Evolutionary conservation across 2,797 vertebrate species (phyloP), one percentile per base, ranked within the genome.

Genomic region (Dallia pectoralis): DNA sequence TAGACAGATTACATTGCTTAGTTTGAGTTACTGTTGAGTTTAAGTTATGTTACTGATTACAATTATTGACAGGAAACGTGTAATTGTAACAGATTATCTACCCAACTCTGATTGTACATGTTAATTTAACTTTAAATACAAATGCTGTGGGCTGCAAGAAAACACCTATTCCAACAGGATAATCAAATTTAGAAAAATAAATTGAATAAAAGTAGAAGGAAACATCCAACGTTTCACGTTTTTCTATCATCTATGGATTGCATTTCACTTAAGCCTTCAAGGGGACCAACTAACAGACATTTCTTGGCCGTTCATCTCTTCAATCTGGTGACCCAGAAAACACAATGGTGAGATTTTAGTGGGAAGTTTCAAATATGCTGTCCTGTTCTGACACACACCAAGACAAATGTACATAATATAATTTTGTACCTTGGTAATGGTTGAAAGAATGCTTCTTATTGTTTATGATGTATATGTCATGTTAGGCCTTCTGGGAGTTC

Each of bases 381-480:
- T 71, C 74, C 40, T 74, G 56, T 69, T 59, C 71, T 79, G 74
- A 80, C 78, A 79, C 74, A 80, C 70, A 71, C 62, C 73, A 59
- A 70, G 65, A 80, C 63, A 59, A 79, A 80, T 74, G 70, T 67
- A 67, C 36, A 15, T 81, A 79, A 84, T 72, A 80, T 77, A 76
- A 74, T 69, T 56, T 47, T 79, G 81, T 79, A 19, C 74, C 65
- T 73, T 87, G 59, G 82, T 82, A n/a, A n/a, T n/a, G n/a, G n/a
- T n/a, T n/a, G n/a, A n/a, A n/a, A n/a, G n/a, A n/a, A 85, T 87
- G 75, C 40, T 63, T 33, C 29, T 81, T 77, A 79, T 86, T 81
- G 72, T 75, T 75, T 70, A 77, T 61, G 36, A 51, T 75, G 53
- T 32, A 84, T 71, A 69, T 56, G 65, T 36, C 12, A 67, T 72